phyloP scores from a whole-genome alignment of 2,113 vertebrate species.

The Lanius ludovicianus region DNA sequence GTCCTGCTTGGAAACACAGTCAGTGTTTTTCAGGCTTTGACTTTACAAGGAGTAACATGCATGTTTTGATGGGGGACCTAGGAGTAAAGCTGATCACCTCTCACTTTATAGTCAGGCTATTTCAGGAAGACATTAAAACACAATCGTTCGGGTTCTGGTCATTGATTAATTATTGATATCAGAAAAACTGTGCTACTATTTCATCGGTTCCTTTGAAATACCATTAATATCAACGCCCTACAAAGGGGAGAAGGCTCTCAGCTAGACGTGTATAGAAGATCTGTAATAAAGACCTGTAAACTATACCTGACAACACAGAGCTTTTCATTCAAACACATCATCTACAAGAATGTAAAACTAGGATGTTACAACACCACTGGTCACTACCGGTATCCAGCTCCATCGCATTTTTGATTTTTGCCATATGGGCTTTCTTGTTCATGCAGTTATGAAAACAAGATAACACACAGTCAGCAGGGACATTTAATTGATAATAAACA shows the following conservation, averaged over 20 bases:
- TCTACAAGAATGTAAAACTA: rapidly evolving
- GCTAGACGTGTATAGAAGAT: not conserved
- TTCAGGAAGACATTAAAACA: rapidly evolving
- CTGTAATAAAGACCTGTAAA: not conserved
- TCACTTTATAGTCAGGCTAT: not conserved
- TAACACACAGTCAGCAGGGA: rapidly evolving
- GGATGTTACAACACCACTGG: not conserved
- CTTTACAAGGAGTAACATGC: not conserved
- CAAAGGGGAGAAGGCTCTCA: not conserved
- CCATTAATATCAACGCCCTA: not conserved
- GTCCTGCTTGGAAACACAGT: not conserved
- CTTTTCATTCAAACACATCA: not conserved
- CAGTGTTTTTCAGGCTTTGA: not conserved
- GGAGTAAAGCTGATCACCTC: rapidly evolving
- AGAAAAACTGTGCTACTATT: not conserved
- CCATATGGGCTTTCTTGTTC: not conserved
- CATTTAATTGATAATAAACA: not conserved
- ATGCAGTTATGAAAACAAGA: rapidly evolving
- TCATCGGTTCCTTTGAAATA: not conserved
- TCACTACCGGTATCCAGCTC: rapidly evolving
- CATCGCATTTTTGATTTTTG: not conserved
- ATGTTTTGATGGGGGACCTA: not conserved
- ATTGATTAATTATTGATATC: rapidly evolving
- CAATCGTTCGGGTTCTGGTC: rapidly evolving
- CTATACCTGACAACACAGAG: rapidly evolving